Base-by-base conservation (phyloP, 2,797 vertebrate genomes). In the Notolabrus celidotus region DNA sequence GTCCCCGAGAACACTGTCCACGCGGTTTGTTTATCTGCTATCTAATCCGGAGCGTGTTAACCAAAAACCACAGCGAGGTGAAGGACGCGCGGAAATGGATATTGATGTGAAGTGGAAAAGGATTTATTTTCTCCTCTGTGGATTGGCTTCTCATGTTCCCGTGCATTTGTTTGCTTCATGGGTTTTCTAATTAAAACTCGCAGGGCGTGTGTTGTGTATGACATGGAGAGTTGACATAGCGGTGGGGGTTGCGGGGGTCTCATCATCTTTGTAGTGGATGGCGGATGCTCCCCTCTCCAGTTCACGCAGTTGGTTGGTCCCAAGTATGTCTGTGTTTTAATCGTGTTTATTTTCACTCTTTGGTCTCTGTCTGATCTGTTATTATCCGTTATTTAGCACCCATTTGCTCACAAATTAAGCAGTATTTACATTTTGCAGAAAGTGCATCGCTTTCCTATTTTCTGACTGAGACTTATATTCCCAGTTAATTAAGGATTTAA, bases 171-270 rank as follows among this genome's bases (percentile, higher is more conserved):
- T 88, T 89, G 90, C 87, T 90, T 86, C 69, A 62, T 82, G 80
- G 80, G 77, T 86, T 91, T 90, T 88, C 82, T 89, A 89, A 90
- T 92, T 90, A 86, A 89, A 89, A 88, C 79, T 76, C 10, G 27
- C 45, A 47, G 16, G 71, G 74, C 62, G 82, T 69, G 71, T 71
- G 78, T 84, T 86, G 71, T 68, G 59, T 74, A n/a, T 86, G 86
- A 88, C 71, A 62, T 47, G 41, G 75, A 80, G 50, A 53, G 67
- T 77, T 81, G 65, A 51, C 27, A 50, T 27, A 17, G 12, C 20
- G 11, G 69, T 76, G 56, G 23, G 61, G 53, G 53, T 67, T 78
- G 60, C 1, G 43, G 42, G 64, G 67, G 70, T 78, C 63, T 77
- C 49, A 57, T 67, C 19, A 71, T 43, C 50, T 77, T 65, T 59